These are phyloP conservation scores for Indicator maculatus DNA, from an alignment of 2,113 vertebrate species.

Conservation along the genomic window DNA sequence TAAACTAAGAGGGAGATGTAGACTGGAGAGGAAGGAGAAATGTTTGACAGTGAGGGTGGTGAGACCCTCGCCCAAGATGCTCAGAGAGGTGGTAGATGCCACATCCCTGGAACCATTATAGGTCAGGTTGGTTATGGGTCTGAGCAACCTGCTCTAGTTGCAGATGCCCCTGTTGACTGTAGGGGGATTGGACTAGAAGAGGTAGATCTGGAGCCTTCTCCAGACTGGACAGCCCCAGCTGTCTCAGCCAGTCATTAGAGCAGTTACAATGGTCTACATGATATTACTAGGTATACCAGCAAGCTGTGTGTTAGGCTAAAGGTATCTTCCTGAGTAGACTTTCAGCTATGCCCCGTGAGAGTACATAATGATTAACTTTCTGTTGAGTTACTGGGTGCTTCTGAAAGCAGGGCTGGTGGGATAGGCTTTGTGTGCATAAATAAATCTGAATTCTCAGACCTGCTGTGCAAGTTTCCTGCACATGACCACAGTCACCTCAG, in stretches of 20 bases:
- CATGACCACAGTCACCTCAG: accelerated
- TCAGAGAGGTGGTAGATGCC: too few species aligned
- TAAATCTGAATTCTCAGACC: not conserved
- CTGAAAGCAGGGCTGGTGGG: not conserved
- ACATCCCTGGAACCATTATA: too few species aligned
- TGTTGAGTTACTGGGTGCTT: not conserved
- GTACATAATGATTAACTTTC: not conserved
- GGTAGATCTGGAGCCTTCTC: not conserved
- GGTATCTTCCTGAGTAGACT: not conserved
- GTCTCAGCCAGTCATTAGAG: not conserved
- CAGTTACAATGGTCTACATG: accelerated
- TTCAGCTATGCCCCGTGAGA: not conserved
- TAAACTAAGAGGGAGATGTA: too few species aligned
- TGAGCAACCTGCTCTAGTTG: too few species aligned
- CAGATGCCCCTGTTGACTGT: too few species aligned
- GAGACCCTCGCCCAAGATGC: too few species aligned
- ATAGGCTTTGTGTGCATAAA: not conserved
- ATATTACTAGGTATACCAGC: accelerated
- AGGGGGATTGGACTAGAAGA: not conserved
- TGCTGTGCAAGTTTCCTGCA: too few species aligned
- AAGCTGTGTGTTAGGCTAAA: not conserved
- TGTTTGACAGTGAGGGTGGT: too few species aligned
- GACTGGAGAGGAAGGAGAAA: too few species aligned
- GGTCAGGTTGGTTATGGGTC: too few species aligned
- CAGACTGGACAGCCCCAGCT: not conserved